Conservation (phyloP, 2,888 invertebrate species). For the Orthonychiurus folsomi region DNA sequence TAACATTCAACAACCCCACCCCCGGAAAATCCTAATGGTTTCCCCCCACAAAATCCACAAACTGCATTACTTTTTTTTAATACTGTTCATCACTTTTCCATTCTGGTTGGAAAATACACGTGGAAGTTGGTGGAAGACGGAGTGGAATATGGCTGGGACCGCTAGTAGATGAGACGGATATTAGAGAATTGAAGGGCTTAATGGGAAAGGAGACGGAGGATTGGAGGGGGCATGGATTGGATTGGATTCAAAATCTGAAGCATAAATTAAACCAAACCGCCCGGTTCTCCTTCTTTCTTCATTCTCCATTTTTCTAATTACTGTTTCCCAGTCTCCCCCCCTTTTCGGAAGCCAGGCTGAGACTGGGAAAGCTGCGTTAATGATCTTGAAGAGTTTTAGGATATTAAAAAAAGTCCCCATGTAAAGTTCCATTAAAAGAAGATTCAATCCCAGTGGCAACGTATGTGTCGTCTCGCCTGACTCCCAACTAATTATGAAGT, state of each 20-base stretch:
- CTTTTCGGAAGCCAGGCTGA: conserved; percentile 5
- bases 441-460: conserved; percentile 21
- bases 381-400: conserved; percentile 24
- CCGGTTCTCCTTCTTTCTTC: neutral
- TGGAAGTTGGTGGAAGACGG: neutral
- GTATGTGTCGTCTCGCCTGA: conserved; percentile 17
- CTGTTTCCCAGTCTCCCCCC: conserved; percentile 6
- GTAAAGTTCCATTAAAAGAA: conserved; percentile 29
- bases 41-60: neutral
- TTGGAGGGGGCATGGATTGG: neutral
- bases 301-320: conserved; percentile 9
- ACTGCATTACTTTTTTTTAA: conserved; percentile 4
- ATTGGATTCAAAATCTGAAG: conserved; percentile 23
- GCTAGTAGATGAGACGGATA: neutral
- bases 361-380: conserved; percentile 20
- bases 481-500: conserved; percentile 26
- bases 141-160: conserved; percentile 5
- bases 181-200: too few relatives aligned
- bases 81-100: neutral
- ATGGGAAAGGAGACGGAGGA: neutral
- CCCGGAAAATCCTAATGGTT: neutral
- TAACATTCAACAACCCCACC: neutral
- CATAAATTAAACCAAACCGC: conserved; percentile 20
- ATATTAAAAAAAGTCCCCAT: conserved; percentile 30
- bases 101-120: neutral